Evolutionary conservation across 2,113 vertebrate species (phyloP).

Genomic region (Alaudala cheleensis): DNA sequence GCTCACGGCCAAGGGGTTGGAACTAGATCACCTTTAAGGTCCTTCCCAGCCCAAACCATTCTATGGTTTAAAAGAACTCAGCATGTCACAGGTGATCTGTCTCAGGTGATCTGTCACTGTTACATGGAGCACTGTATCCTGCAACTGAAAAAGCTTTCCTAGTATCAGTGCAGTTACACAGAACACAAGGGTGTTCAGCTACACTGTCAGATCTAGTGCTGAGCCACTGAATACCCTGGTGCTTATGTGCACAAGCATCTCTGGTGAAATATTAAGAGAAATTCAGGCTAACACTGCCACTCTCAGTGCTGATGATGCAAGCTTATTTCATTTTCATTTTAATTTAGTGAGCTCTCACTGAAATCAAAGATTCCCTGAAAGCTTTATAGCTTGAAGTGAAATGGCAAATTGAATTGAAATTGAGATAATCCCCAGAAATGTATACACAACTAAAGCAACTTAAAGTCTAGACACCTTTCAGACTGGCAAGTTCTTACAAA

Average conservation of each 20-base stretch:
- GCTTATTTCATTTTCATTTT: conserved; percentile 47
- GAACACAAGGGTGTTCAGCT: background rate
- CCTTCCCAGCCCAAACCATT: background rate
- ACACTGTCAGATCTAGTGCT: background rate
- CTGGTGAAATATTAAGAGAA: background rate
- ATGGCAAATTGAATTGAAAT: conserved; percentile 53
- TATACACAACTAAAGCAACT: conserved; percentile 6
- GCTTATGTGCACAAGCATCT: background rate
- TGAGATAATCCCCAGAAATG: conserved; percentile 41
- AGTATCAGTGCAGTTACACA: background rate
- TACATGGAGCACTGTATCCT: background rate
- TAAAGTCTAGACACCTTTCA: conserved; percentile 1
- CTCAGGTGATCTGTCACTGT: background rate
- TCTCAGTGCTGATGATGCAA: background rate
- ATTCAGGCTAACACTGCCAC: background rate
- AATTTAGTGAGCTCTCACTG: conserved; percentile 15
- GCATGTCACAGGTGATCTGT: background rate
- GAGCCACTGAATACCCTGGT: background rate
- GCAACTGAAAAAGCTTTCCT: background rate
- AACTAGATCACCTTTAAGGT: background rate
- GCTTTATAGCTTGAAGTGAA: conserved; percentile 29
- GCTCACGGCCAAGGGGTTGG: background rate
- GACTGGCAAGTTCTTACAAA: background rate
- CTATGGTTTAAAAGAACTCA: background rate
- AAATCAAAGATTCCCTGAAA: conserved; percentile 22